These are phyloP conservation scores for Psittacula derbiana DNA, from an alignment of 2,797 vertebrate genomes.

Conservation along the genomic window DNA sequence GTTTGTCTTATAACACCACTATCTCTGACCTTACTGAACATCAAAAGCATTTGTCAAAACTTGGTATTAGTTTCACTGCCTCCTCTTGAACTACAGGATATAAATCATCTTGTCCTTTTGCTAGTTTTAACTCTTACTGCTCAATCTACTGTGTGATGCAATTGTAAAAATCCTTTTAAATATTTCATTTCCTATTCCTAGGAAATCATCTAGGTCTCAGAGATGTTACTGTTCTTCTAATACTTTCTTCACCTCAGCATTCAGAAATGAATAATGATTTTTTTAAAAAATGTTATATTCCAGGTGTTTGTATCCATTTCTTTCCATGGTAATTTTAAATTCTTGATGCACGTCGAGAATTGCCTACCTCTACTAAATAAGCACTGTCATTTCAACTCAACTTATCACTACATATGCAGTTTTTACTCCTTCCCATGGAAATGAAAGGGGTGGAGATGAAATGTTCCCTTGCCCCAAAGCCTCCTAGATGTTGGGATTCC, in stretches of 20 bases:
- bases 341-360: background rate
- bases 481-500: background rate
- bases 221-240: background rate
- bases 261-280: background rate
- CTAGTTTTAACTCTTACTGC: background rate
- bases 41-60: background rate
- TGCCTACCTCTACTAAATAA: background rate
- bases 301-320: background rate
- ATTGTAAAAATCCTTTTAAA: background rate
- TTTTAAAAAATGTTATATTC: background rate
- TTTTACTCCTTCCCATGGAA: background rate
- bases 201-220: background rate
- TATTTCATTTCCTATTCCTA: background rate
- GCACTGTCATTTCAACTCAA: background rate
- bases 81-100: background rate
- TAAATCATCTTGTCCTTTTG: background rate
- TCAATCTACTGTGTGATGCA: background rate
- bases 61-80: background rate
- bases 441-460: background rate
- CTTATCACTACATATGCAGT: background rate
- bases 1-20: background rate
- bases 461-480: background rate
- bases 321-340: background rate
- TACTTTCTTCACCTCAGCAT: background rate
- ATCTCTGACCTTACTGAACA: background rate